phyloP scores from a whole-genome alignment of 2,888 invertebrate genomes.

The Calameuta filiformis region DNA sequence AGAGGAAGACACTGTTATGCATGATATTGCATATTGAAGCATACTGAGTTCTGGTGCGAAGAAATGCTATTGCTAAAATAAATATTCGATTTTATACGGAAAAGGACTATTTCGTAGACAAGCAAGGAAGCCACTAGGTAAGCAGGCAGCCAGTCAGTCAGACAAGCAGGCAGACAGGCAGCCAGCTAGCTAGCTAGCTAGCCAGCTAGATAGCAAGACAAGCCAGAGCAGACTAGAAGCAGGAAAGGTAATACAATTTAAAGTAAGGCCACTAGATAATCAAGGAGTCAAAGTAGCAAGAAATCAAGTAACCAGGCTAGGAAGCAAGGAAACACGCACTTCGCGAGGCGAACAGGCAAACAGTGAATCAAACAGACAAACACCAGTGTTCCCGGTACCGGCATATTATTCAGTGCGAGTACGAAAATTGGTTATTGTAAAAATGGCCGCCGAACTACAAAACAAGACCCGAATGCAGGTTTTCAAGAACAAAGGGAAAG shows the following conservation, averaged over 20 bases:
- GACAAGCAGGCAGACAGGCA: neutral
- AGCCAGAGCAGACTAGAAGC: neutral
- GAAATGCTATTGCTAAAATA: slow-evolving; percentile 53
- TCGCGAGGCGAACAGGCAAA: neutral
- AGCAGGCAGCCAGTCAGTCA: neutral
- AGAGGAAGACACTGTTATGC: slow-evolving; percentile 40
- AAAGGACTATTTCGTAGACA: neutral
- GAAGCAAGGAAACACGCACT: neutral
- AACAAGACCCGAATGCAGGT: slow-evolving; percentile 89
- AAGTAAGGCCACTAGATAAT: neutral
- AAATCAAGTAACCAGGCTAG: neutral
- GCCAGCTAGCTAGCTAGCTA: neutral
- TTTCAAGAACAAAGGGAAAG: slow-evolving; percentile 99
- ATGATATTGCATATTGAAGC: slow-evolving; percentile 50
- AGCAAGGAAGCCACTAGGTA: neutral
- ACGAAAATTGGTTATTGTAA: slow-evolving; percentile 63
- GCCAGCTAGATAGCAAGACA: neutral
- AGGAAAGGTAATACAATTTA: neutral
- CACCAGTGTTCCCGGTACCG: slow-evolving; percentile 35
- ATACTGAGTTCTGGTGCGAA: slow-evolving; percentile 38
- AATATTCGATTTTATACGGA: slow-evolving; percentile 23
- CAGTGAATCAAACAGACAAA: neutral
- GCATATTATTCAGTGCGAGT: slow-evolving; percentile 47
- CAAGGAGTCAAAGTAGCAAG: neutral
- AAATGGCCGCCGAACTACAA: slow-evolving; percentile 82